phyloP scores from a whole-genome alignment of 2,888 invertebrate species.

The Scrobipalpa costella region DNA sequence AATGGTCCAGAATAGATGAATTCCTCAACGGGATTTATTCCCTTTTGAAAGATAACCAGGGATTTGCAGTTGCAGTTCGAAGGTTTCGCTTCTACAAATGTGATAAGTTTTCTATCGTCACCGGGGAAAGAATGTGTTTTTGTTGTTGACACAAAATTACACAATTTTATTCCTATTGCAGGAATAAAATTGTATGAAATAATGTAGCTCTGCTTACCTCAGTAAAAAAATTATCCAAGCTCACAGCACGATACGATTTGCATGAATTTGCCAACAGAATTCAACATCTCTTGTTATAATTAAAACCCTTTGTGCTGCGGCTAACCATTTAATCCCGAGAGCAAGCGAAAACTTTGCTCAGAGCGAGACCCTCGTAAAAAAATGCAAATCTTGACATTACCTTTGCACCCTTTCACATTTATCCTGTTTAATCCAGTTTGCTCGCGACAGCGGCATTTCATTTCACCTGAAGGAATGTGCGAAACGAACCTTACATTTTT shows the following conservation, averaged over 20 bases:
- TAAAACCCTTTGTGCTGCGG: conserved; percentile 9
- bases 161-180: too few species aligned
- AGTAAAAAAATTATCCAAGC: neutral
- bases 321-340: conserved; percentile 11
- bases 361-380: neutral
- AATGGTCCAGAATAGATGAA: too few species aligned
- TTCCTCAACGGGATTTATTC: too few species aligned
- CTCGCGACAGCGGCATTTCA: conserved; percentile 16
- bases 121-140: neutral
- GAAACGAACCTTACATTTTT: conserved; percentile 17
- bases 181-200: too few species aligned
- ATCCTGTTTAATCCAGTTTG: conserved; percentile 12
- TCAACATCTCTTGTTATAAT: conserved; percentile 6
- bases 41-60: too few species aligned
- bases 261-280: conserved; percentile 6
- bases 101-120: conserved; percentile 1
- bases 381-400: conserved; percentile 20
- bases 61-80: conserved; percentile 17
- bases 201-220: neutral
- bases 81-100: conserved; percentile 5
- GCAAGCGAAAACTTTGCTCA: conserved; percentile 1
- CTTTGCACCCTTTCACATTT: conserved; percentile 11
- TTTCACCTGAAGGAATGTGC: conserved; percentile 23
- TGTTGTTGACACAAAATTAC: neutral
- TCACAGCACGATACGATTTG: conserved; percentile 1